A percentile compares a stretch with the other conserved stretches of the same genome.
Evolutionary conservation across 2,113 vertebrate genomes (phyloP).

Genomic region (Varanus salvator): DNA sequence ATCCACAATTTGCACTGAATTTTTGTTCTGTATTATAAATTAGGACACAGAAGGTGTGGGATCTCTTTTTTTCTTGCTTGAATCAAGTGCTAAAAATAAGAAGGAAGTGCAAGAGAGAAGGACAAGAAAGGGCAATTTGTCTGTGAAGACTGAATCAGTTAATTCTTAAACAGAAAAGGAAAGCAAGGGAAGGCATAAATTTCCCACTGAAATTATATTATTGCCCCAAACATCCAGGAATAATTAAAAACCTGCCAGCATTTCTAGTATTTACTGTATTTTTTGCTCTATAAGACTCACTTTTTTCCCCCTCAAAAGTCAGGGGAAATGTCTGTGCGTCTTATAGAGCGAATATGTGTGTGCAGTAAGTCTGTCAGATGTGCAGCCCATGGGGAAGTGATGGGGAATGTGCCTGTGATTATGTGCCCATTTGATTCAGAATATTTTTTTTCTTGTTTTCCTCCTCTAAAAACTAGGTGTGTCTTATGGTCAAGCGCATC

Average conservation of each 20-base stretch:
- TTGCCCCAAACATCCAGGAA: conserved; percentile 66
- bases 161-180: conserved; percentile 66
- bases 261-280: conserved; percentile 69
- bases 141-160: conserved; percentile 53
- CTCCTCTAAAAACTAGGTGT: too few species aligned
- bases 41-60: too few species aligned
- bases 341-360: too few species aligned
- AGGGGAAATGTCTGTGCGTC: too few species aligned
- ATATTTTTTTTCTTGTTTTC: too few species aligned
- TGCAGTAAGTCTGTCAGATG: too few species aligned
- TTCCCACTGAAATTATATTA: conserved; percentile 73
- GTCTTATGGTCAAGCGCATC: too few species aligned
- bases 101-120: conserved; percentile 29
- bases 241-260: conserved; percentile 76
- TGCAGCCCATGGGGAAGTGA: too few species aligned
- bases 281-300: too few species aligned
- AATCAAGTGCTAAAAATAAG: conserved; percentile 35
- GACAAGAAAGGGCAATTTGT: conserved; percentile 69
- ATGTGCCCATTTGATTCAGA: too few species aligned
- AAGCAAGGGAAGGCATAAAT: conserved; percentile 66
- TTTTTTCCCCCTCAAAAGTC: too few species aligned
- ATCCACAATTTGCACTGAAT: background rate
- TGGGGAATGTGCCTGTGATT: too few species aligned
- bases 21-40: background rate
- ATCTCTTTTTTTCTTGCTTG: background rate